phyloP scores from a whole-genome alignment of 2,113 vertebrate genomes.

The Microtus oregoni region DNA sequence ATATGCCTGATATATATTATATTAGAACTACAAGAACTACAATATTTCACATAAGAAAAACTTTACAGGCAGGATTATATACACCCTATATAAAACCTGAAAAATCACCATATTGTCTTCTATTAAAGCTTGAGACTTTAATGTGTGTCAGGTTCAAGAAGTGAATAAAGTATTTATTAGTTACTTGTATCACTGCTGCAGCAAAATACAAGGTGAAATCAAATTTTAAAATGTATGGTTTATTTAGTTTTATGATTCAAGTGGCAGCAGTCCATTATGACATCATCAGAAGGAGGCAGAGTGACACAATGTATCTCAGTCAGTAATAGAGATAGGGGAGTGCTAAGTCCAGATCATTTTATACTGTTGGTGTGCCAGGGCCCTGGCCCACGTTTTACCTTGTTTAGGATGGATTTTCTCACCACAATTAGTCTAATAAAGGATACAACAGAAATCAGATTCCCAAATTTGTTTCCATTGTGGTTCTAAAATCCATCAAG shows the following conservation, averaged over 20 bases:
- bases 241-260: neutral
- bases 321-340: neutral
- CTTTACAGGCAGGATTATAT: neutral
- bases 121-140: constrained; percentile 10
- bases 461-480: neutral
- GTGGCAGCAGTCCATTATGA: neutral
- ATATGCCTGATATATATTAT: neutral
- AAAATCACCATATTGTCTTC: neutral
- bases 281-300: neutral
- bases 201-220: neutral
- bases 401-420: neutral
- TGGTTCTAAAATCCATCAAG: neutral
- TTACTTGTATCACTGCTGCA: neutral
- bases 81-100: neutral
- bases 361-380: neutral
- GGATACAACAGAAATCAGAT: neutral
- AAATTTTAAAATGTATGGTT: neutral
- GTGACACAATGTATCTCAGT: neutral
- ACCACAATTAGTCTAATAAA: neutral
- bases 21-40: neutral
- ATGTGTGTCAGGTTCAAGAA: neutral
- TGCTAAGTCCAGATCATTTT: neutral
- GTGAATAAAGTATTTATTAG: neutral
- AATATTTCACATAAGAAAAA: neutral
- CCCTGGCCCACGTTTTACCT: neutral